phyloP scores from a whole-genome alignment of 2,797 vertebrate species.

The Sorex maritimensis region DNA sequence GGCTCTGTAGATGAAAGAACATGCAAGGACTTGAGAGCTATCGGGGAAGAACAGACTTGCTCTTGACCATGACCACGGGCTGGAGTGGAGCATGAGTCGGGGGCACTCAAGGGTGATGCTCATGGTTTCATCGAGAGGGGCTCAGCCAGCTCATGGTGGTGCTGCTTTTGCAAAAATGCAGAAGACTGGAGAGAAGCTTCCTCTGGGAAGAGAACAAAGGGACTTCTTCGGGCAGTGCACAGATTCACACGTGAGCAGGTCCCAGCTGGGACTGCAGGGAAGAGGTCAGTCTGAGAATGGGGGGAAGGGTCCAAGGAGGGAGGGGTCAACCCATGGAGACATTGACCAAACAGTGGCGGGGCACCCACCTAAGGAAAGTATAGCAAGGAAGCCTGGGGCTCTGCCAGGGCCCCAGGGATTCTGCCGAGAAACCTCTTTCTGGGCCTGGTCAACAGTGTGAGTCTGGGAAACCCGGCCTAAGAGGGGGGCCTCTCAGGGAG shows the following conservation, averaged over 20 bases:
- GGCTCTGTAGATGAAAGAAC: not conserved
- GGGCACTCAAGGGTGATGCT: not conserved
- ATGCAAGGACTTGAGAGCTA: not conserved
- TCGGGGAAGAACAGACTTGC: not conserved
- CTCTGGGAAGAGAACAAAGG: not conserved
- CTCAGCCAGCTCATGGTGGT: not conserved
- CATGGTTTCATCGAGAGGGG: not conserved
- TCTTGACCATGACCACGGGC: not conserved
- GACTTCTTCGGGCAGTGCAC: not conserved
- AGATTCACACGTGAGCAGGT: not conserved
- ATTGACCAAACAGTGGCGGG: not conserved
- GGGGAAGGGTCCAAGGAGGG: no score
- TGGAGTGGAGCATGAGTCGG: not conserved
- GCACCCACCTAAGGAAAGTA: not conserved
- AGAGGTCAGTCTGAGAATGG: not conserved
- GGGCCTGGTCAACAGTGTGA: not conserved
- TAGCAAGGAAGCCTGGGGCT: not conserved
- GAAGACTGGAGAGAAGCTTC: not conserved
- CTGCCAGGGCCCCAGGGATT: not conserved
- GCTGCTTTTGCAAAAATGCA: not conserved
- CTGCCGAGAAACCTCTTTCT: not conserved
- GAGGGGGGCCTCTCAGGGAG: not conserved
- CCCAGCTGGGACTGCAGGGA: not conserved
- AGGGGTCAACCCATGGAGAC: not conserved
- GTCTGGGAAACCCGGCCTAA: not conserved